A percentile compares a stretch with the other conserved stretches of the same genome.
phyloP scores from a whole-genome alignment of 2,113 vertebrate species.

The Desmodus rotundus region DNA sequence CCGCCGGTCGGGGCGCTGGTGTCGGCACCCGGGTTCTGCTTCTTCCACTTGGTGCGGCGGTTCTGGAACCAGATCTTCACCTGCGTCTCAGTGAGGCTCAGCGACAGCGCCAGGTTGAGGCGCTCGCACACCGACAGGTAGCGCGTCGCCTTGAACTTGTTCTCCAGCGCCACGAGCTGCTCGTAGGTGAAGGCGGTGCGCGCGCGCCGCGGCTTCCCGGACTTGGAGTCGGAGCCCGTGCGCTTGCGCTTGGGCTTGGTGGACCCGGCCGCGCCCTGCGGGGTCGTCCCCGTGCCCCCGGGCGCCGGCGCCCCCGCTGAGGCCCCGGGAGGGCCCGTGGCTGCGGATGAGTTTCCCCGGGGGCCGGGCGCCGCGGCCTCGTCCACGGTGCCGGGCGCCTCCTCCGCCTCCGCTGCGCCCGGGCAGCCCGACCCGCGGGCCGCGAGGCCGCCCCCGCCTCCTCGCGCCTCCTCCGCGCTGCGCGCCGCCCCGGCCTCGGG shows the following conservation, averaged over 20 bases:
- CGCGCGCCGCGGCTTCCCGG: conserved; percentile 92
- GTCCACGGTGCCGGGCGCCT: background rate
- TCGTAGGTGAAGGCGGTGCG: conserved; percentile 97
- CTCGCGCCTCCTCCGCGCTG: background rate
- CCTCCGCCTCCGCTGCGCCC: background rate
- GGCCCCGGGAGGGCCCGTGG: background rate
- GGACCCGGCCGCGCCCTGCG: conserved; percentile 68
- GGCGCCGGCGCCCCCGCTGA: background rate
- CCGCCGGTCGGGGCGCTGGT: conserved; percentile 88
- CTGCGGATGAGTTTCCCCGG: conserved; percentile 19
- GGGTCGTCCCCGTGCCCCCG: background rate
- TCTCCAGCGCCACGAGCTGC: conserved; percentile 95
- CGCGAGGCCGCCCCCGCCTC: background rate
- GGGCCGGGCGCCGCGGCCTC: background rate
- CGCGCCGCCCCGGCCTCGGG: background rate
- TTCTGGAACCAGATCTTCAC: conserved; percentile 98
- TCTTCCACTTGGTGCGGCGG: conserved; percentile 96
- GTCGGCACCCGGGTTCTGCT: conserved; percentile 94
- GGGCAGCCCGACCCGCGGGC: conserved; percentile 76
- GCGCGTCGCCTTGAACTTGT: conserved; percentile 96
- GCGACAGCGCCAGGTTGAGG: conserved; percentile 92
- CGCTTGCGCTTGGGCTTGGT: conserved; percentile 92
- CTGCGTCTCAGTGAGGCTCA: conserved; percentile 94
- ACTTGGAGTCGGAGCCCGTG: conserved; percentile 93
- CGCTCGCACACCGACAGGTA: conserved; percentile 95